A percentile compares a stretch with the other conserved stretches of the same genome.
Evolutionary conservation across 2,797 vertebrate species (phyloP).

Genomic region (Columba guinea): DNA sequence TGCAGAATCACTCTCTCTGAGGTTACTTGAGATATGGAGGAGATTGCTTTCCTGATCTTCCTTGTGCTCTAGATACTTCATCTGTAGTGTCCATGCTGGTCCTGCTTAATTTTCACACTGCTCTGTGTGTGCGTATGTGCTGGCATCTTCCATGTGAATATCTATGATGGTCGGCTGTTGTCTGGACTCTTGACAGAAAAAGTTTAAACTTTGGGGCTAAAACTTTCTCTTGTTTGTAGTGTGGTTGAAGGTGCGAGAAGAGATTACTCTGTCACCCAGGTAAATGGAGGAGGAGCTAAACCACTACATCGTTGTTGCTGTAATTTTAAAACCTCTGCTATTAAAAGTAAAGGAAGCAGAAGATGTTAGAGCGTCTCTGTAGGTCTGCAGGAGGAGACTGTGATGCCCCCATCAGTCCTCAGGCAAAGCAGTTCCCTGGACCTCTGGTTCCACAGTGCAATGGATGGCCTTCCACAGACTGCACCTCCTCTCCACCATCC

Average conservation of each 20-base stretch:
- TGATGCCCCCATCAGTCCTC: not conserved
- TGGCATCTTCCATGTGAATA: not conserved
- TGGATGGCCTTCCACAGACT: accelerated
- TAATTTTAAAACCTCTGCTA: not conserved
- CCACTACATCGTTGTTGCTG: not conserved
- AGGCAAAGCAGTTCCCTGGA: not conserved
- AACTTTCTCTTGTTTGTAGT: not conserved
- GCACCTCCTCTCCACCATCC: not conserved
- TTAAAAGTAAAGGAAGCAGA: not conserved
- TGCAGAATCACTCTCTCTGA: not conserved
- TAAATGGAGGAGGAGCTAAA: not conserved
- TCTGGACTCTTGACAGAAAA: not conserved
- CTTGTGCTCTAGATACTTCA: not conserved
- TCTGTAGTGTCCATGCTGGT: not conserved
- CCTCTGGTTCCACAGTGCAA: not conserved
- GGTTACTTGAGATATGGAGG: not conserved
- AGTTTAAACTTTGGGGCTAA: not conserved
- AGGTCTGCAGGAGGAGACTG: not conserved
- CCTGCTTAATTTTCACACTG: not conserved
- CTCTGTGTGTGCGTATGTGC: not conserved
- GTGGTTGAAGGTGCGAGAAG: not conserved
- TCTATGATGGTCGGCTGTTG: not conserved
- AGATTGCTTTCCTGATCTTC: not conserved
- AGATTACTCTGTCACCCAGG: not conserved
- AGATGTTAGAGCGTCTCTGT: not conserved